Base-by-base conservation (phyloP, 2,113 vertebrate genomes). In the Corythoichthys intestinalis region DNA sequence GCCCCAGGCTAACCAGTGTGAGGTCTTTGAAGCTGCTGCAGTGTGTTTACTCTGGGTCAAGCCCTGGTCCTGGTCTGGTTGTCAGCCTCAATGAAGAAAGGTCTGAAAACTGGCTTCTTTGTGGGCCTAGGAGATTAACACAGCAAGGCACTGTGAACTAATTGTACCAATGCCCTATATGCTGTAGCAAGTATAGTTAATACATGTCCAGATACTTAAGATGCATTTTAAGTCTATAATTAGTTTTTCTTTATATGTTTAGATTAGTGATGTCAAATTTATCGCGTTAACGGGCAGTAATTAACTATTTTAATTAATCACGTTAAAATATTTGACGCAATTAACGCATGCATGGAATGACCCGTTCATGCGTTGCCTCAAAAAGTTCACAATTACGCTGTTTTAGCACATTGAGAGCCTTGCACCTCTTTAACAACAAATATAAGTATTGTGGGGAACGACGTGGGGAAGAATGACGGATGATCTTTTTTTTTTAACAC, bases 101-200 rank as follows among this genome's bases (percentile, higher is more conserved):
- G 63, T 71, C 82, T 83, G 80, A 85, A 88, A 85, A 74, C 77
- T 73, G 84, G 68, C 72, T 73, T 68, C 48, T 85, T 84, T 81
- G 74, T 77, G 6, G 67, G 34, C 38, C 47, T 41, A 41, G 60
- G 67, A 74, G 79, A 65, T 78, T 72, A 73, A 65, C 76, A 83
- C 84, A 83, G 84, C 74, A 72, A 78, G 80, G 37, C 66, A 66
- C 75, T 76, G 74, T 76, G 85, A 81, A 79, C 39, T 49, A 65
- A 69, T 71, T 66, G 69, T 58, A 75, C 77, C 73, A 83, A 84
- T 69, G 83, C 72, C 68, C 70, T 4, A 41, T 72, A 76, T 75
- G 75, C 73, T 80, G 78, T 66, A 57, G 61, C 56, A 37, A 58
- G 66, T 5, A 6, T 5, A 6, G 48, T 56, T 37, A 38, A 76